Evolutionary conservation across 2,888 invertebrate species (phyloP), one percentile per base, ranked within the genome.

Genomic region (Cheilosia grossa): DNA sequence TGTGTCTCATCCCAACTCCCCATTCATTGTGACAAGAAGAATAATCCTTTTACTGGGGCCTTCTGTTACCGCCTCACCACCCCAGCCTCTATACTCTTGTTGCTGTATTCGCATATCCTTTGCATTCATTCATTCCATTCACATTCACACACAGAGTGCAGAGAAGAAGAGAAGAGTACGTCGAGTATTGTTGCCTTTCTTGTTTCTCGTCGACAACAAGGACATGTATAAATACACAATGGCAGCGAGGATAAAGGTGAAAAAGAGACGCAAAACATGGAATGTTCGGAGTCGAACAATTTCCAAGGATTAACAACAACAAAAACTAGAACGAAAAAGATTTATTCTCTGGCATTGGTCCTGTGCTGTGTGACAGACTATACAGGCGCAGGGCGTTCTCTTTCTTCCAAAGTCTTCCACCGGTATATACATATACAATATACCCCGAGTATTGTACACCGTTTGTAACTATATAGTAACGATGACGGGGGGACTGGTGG

Each of bases 281-380:
- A 70, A 70, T 74, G 59, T 80, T 59, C 70, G 40, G 63, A 85
- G 58, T 61, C 66, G 69, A 63, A 81, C 81, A 85, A 85, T 81
- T 81, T 37, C 66, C 74, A 80, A 74, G 74, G 74, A 83, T 83
- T 83, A 80, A 83, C 79, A 79, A 59, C 83, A 80, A 80, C 83
- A 80, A 80, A 80, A 83, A 83, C 80, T 83, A 80, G 79, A 83
- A 83, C 83, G 83, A 80, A 79, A 83, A 74, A 83, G 79, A 56
- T 83, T 83, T 83, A 83, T 74, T 75, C 70, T 66, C 77, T 61
- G 54, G 54, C 69, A 74, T 59, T 83, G 79, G 74, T 58, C 69
- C 27, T 54, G 4, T 37, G 37, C 9, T 7, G 9, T 30, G 30
- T 33, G 63, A 27, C 67, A 72, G 19, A 51, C 42, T 51, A 27